phyloP scores from a whole-genome alignment of 2,113 vertebrate species.

The Butorides virescens region DNA sequence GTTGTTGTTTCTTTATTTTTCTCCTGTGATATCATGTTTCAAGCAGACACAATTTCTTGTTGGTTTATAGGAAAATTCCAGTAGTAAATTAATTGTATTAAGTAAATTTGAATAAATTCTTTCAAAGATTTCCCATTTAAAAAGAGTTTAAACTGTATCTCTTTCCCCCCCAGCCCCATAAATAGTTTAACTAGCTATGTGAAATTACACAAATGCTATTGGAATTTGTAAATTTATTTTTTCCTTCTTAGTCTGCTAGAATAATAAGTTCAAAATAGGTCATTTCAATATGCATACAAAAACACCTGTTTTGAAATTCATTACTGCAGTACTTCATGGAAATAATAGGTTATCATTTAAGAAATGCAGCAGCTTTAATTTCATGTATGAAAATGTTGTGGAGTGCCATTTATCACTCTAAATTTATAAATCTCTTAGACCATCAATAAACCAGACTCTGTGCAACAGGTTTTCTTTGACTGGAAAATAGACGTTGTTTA shows the following conservation, averaged over 20 bases:
- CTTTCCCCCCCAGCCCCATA: accelerated
- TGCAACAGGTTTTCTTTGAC: neutral
- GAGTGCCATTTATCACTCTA: neutral
- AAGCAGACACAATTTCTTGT: neutral
- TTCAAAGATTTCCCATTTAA: neutral
- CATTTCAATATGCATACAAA: neutral
- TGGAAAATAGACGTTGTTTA: neutral
- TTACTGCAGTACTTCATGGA: neutral
- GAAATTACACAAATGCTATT: neutral
- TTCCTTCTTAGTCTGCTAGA: neutral
- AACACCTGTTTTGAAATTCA: neutral
- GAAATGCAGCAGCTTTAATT: neutral
- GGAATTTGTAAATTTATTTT: neutral
- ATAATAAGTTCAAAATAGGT: neutral
- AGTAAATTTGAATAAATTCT: neutral
- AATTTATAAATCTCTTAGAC: neutral
- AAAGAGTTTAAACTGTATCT: neutral
- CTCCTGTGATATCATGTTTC: neutral
- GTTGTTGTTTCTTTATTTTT: neutral
- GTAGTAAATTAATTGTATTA: neutral
- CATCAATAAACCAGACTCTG: neutral
- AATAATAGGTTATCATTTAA: neutral
- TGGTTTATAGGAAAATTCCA: neutral
- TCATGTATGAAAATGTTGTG: neutral
- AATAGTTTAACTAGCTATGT: neutral